Percentiles rank a stretch among this genome's conserved stretches.
These are phyloP conservation scores for Tetragonisca angustula DNA, from an alignment of 2,888 invertebrate species.

Conservation along the genomic window DNA sequence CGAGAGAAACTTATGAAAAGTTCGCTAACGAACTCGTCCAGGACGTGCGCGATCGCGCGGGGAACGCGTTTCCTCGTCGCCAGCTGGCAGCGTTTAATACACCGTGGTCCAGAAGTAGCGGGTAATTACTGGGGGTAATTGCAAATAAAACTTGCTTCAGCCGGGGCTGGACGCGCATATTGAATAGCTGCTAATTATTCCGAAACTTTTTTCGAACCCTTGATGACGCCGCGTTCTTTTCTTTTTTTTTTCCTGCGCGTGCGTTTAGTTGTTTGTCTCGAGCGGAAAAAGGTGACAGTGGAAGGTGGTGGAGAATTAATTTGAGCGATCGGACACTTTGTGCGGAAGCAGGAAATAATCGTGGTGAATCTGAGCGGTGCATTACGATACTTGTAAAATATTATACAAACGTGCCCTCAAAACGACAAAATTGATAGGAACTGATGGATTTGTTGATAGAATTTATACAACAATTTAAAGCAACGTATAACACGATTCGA, in stretches of 20 bases:
- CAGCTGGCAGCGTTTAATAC: constrained; percentile 8
- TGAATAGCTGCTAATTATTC: constrained; percentile 21
- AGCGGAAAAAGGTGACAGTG: background rate
- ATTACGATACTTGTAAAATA: too few relatives aligned
- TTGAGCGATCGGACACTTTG: background rate
- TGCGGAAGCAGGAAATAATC: background rate
- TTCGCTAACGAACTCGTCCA: constrained; percentile 52
- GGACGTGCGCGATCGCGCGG: constrained; percentile 26
- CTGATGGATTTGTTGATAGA: too few relatives aligned
- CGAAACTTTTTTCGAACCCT: constrained; percentile 5
- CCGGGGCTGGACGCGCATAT: background rate
- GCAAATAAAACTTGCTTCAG: constrained; percentile 8
- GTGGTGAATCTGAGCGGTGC: too few relatives aligned
- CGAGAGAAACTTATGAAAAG: constrained; percentile 42
- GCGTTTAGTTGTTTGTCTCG: background rate
- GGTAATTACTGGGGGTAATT: constrained; percentile 19
- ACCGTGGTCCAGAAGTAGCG: constrained; percentile 17
- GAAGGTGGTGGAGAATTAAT: background rate
- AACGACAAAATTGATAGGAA: too few relatives aligned
- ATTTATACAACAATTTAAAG: too few relatives aligned
- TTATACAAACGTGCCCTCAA: too few relatives aligned
- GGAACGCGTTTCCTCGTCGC: constrained; percentile 21
- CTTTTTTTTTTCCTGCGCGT: too few relatives aligned
- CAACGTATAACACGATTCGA: too few relatives aligned
- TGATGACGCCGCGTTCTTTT: background rate